Percentiles rank a stretch among this genome's conserved stretches.
phyloP scores from a whole-genome alignment of 2,113 vertebrate species.

The Calidris pygmaea region DNA sequence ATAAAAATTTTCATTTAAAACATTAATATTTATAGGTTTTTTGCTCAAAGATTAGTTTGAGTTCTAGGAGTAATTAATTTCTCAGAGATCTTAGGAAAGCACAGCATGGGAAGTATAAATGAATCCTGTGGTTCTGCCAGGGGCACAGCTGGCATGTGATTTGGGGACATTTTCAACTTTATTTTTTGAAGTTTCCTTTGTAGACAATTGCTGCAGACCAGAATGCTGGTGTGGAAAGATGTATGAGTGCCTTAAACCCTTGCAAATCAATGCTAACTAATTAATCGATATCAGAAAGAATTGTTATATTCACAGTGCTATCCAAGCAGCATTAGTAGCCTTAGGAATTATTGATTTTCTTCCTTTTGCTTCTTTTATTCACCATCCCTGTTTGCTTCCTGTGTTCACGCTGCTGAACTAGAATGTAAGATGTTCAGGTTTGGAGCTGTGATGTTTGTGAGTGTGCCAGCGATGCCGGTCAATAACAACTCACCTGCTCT shows the following conservation, averaged over 20 bases:
- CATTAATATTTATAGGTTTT: background rate
- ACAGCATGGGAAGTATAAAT: background rate
- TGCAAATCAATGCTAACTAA: background rate
- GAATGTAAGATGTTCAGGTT: background rate
- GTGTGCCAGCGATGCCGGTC: background rate
- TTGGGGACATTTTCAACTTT: background rate
- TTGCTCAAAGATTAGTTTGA: background rate
- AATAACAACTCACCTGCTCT: background rate
- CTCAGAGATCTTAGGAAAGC: background rate
- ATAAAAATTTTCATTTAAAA: background rate
- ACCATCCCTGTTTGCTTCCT: background rate
- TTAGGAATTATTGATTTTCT: background rate
- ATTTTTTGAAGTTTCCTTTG: background rate
- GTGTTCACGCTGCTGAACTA: background rate
- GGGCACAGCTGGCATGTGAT: background rate
- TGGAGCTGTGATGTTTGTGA: background rate
- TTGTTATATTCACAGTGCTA: background rate
- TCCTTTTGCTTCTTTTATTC: background rate
- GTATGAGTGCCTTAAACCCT: background rate
- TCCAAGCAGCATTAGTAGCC: background rate
- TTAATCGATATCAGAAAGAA: background rate
- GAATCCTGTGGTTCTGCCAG: background rate
- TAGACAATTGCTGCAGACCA: background rate
- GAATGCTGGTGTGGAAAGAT: background rate
- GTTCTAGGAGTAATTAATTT: conserved; percentile 1